Base-by-base conservation (phyloP, 2,113 vertebrate species). In the Callocephalon fimbriatum region DNA sequence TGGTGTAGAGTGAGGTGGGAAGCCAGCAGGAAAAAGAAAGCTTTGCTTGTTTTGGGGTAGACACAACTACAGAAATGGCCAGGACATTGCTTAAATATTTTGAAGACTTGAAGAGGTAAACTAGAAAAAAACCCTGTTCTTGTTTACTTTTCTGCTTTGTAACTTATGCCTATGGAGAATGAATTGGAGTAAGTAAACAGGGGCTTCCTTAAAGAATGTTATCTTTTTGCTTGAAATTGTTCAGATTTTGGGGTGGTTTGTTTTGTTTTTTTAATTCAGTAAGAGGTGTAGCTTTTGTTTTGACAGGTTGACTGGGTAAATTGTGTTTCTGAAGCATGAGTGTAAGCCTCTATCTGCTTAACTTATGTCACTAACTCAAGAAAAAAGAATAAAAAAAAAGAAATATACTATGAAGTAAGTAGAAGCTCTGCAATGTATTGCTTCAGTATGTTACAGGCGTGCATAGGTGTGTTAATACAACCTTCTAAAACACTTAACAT, bases 1-100 rank as follows among this genome's bases (percentile, higher is more conserved):
- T 99, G 98, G 98, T 98, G 97, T 98, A 98, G 97, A 98, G 97
- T 90, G 96, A 96, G 95, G 93, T 95, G 95, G 97, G 88, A 97
- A 97, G 90, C 93, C 63, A 67, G 98, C 98, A 98, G 98, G 98
- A 98, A 98, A 98, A 95, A 97, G 96, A 97, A 96, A 90, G 50
- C 90, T 77, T 74, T 90, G 62, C 96, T 96, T 96, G 53, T 95
- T 95, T 97, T 93, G 85, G 94, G 92, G 67, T 95, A 59, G 59
- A 91, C 93, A 92, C 91, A 89, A 94, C 93, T 84, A n/a, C 71
- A 89, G 96, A 95, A 96, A 93, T 58, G 92, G 81, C 62, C 79
- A 83, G 47, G 44, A 80, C 68, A 76, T 88, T 87, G 48, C 76
- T 92, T 84, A 90, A 65, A 35, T 82, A 78, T 95, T 86, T 80